Evolutionary conservation across 2,888 invertebrate species (phyloP).

Genomic region (Aquatica leii): DNA sequence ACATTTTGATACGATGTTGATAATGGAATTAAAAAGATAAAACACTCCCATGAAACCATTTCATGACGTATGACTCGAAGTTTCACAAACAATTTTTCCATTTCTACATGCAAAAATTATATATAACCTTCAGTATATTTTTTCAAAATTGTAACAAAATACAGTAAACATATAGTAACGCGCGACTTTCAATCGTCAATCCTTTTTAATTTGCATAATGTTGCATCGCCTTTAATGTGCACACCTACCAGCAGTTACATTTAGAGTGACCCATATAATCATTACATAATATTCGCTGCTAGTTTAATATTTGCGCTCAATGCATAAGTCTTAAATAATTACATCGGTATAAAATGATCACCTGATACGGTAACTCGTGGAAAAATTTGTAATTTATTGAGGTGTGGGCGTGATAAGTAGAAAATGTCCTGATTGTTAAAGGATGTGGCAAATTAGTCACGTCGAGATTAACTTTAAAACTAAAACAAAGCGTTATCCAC

Average conservation of each 20-base stretch:
- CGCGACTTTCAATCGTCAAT: constrained; percentile 1
- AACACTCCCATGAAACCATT: too few species aligned
- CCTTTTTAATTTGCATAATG: constrained; percentile 7
- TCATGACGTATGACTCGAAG: too few species aligned
- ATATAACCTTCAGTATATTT: too few species aligned
- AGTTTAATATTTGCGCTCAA: too few species aligned
- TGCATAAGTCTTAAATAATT: too few species aligned
- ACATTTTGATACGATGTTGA: too few species aligned
- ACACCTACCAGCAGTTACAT: background rate
- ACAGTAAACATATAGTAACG: background rate
- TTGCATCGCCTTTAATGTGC: background rate
- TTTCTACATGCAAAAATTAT: too few species aligned
- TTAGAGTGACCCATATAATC: too few species aligned
- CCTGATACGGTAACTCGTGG: background rate
- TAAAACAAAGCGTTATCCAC: too few species aligned
- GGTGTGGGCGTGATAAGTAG: constrained; percentile 1
- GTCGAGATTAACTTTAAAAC: background rate
- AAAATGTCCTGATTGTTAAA: constrained; percentile 1
- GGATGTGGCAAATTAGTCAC: constrained; percentile 12
- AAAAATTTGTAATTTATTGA: background rate
- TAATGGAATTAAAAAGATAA: too few species aligned
- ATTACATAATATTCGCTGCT: too few species aligned
- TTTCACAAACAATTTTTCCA: too few species aligned
- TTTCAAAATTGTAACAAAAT: background rate
- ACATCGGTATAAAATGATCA: background rate